Conservation (phyloP, 2,113 vertebrate species). For the Perca schrenkii region DNA sequence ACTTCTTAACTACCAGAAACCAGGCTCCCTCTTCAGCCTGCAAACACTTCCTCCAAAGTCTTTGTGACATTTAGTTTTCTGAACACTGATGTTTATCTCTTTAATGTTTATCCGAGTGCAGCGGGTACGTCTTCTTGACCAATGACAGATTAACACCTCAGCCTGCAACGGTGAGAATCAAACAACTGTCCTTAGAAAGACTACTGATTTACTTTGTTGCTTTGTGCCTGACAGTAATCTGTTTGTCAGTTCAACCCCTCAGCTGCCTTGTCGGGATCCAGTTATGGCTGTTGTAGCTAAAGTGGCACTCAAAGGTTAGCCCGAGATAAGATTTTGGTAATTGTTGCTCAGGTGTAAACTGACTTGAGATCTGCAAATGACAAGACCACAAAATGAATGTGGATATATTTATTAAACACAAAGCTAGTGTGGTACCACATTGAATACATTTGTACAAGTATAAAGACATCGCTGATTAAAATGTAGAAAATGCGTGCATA, state of each 20-base stretch:
- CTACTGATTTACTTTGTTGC: conserved; percentile 2
- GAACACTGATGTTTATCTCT: conserved; percentile 27
- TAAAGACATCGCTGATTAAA: not conserved
- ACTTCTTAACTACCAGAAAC: conserved; percentile 39
- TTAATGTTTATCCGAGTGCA: conserved; percentile 10
- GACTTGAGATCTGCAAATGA: conserved; percentile 1
- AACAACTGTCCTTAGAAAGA: not conserved
- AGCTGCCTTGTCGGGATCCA: not conserved
- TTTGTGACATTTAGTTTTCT: conserved; percentile 8
- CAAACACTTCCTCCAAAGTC: conserved; percentile 14
- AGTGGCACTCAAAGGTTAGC: not conserved
- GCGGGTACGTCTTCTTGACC: not conserved
- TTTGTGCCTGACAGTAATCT: conserved; percentile 3
- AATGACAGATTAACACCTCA: conserved; percentile 21
- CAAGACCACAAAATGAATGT: not conserved
- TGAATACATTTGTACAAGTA: not conserved
- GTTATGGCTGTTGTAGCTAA: not conserved
- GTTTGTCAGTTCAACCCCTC: conserved; percentile 31
- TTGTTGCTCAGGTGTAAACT: not conserved
- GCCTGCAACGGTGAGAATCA: conserved; percentile 3
- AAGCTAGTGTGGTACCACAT: not conserved
- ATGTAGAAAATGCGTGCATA: not conserved
- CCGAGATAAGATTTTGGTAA: not conserved
- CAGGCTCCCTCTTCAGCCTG: not conserved
- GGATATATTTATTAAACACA: conserved; percentile 2